These are phyloP conservation scores for Colossoma macropomum DNA, from an alignment of 2,113 vertebrate species.

Conservation along the genomic window DNA sequence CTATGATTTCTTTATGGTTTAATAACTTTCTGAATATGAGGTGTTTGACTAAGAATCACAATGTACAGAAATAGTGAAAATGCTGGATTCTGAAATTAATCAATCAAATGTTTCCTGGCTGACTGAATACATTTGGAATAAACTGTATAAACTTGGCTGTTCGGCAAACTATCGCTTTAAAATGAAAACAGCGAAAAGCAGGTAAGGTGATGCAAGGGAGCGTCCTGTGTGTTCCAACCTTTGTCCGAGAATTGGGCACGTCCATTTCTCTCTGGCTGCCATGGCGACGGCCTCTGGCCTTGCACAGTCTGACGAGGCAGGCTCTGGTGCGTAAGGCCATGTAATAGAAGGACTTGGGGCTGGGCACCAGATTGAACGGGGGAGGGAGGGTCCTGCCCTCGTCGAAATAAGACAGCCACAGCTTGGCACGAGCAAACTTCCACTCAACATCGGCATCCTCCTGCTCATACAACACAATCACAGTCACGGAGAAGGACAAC, in stretches of 20 bases:
- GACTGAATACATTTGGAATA: too few relatives aligned
- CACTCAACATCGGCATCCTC: conserved; percentile 90
- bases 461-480: conserved; percentile 60
- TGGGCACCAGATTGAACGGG: conserved; percentile 87
- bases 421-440: conserved; percentile 90
- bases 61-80: too few relatives aligned
- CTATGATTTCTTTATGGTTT: too few relatives aligned
- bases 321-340: conserved; percentile 71
- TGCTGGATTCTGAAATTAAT: too few relatives aligned
- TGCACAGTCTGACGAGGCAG: conserved; percentile 48
- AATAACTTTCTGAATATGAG: too few relatives aligned
- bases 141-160: too few relatives aligned
- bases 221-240: conserved; percentile 30
- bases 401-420: conserved; percentile 89
- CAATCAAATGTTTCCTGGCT: too few relatives aligned
- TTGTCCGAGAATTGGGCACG: conserved; percentile 30
- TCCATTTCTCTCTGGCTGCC: conserved; percentile 49
- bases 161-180: too few relatives aligned
- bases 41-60: too few relatives aligned
- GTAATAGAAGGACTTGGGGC: conserved; percentile 87
- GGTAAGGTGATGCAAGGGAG: neutral
- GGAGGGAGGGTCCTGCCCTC: conserved; percentile 88
- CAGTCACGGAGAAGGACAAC: neutral
- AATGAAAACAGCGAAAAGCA: too few relatives aligned
- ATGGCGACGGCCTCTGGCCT: conserved; percentile 27